These are phyloP conservation scores for Lycia hirtaria DNA, from an alignment of 2,888 invertebrate species.

Conservation along the genomic window DNA sequence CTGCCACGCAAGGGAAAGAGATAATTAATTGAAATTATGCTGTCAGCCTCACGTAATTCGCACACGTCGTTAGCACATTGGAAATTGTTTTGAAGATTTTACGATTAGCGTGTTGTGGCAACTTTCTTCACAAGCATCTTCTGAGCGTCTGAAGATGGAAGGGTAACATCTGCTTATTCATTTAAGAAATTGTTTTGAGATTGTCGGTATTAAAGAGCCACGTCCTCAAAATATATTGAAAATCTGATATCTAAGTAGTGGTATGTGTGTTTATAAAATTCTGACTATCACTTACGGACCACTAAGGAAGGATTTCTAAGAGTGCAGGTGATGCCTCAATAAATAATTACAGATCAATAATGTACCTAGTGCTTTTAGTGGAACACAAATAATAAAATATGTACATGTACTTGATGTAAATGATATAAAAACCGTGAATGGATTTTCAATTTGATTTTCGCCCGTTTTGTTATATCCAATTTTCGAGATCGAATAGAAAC, in stretches of 20 bases:
- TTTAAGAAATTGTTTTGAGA: neutral
- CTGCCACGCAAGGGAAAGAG: slow-evolving; percentile 66
- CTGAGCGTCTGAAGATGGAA: neutral
- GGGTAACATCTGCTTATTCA: neutral
- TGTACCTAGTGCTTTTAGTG: neutral
- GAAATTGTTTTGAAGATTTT: slow-evolving; percentile 37
- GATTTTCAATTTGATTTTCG: too few relatives aligned
- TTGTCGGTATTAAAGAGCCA: neutral
- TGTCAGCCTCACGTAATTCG: slow-evolving; percentile 60
- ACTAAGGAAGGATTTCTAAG: too few relatives aligned
- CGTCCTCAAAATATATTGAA: too few relatives aligned
- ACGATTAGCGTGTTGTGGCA: slow-evolving; percentile 19
- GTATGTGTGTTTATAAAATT: too few relatives aligned
- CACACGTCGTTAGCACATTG: slow-evolving; percentile 48
- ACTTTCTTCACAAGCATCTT: slow-evolving; percentile 17
- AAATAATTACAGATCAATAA: too few relatives aligned
- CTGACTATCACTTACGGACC: too few relatives aligned
- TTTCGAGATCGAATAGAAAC: slow-evolving; percentile 15
- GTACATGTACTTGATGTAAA: too few relatives aligned
- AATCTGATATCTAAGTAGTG: too few relatives aligned
- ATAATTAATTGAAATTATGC: slow-evolving; percentile 78
- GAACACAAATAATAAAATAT: too few relatives aligned
- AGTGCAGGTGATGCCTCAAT: too few relatives aligned
- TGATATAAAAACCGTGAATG: slow-evolving; percentile 2
- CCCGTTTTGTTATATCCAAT: slow-evolving; percentile 14